Evolutionary conservation across 37 sponge, comb jelly and placozoan species (phyloP), one percentile per base, ranked within the genome.

Genomic region (Aplysina aerophoba): DNA sequence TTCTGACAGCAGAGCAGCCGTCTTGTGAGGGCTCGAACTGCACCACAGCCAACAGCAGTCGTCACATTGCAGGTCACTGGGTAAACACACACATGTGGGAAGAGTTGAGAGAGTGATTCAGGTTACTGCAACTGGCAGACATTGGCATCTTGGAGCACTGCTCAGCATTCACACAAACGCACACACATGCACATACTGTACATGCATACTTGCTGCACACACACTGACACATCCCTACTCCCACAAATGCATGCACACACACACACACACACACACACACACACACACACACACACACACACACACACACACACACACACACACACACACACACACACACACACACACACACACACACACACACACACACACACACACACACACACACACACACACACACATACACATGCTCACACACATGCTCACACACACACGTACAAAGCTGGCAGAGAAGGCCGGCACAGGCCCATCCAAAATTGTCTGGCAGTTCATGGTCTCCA

Each of bases 391-490:
- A 37, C 11, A 15, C 44, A 31, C 69, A 50, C 56, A 59, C 71
- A 67, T 62, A 11, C 11, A 62, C 28, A 13, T 13, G 4, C 64
- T 62, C 28, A 15, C 41, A 14, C n/a, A n/a, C n/a, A n/a, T n/a
- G n/a, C n/a, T n/a, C n/a, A n/a, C n/a, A n/a, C n/a, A n/a, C n/a
- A n/a, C n/a, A n/a, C 79, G n/a, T 39, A 95, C 95, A 90, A 30
- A 95, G 85, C 53, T 95, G 94, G 85, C 87, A 81, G 61, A 95
- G 86, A 11, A 93, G 88, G 14, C 82, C 95, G 41, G 87, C 67
- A 39, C 77, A 79, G 11, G 95, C 84, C 88, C 88, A 85, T 25
- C 83, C 83, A 35, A 92, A 81, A 59, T 85, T 89, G 27, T 95
- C 95, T n/a, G 30, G 75, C 15, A 88, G 73, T 5, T 91, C 87